Conservation (phyloP, 30 jellyfish, hydroid and myxozoan genomes). For the Sanderia malayensis region DNA sequence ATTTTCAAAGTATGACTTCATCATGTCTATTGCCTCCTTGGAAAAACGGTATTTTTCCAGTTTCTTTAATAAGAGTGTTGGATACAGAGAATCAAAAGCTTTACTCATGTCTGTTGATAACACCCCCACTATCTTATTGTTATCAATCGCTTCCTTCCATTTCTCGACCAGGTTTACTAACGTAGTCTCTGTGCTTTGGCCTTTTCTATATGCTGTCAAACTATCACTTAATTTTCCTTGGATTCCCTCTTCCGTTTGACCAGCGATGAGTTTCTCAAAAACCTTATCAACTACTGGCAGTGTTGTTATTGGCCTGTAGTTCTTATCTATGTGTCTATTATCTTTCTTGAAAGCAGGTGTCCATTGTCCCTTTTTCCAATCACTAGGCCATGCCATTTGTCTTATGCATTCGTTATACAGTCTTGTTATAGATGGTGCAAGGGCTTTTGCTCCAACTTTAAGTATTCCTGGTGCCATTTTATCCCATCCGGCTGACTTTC, state of each 20-base stretch:
- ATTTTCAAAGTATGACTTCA: constrained; percentile 34
- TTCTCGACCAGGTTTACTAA: constrained; percentile 9
- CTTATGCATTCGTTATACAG: no score
- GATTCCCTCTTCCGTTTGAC: background rate
- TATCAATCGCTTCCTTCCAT: constrained; percentile 30
- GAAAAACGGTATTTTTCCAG: constrained; percentile 21
- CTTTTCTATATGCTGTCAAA: constrained; percentile 31
- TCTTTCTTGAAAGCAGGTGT: no score
- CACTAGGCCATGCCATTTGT: no score
- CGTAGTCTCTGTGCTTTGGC: constrained; percentile 32
- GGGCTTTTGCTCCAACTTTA: no score
- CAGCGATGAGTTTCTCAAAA: background rate
- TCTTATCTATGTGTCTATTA: no score
- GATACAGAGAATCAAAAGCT: constrained; percentile 30
- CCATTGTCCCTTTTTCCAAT: no score
- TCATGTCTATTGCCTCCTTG: constrained; percentile 15
- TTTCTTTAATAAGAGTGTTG: constrained; percentile 18
- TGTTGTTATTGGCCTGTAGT: no score
- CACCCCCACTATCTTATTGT: constrained; percentile 19
- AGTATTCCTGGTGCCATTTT: no score
- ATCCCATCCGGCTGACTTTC: no score
- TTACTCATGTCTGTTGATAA: constrained; percentile 43
- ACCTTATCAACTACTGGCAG: no score
- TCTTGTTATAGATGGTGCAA: no score
- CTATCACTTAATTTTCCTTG: constrained; percentile 10